These are phyloP conservation scores for Spilogale gracilis DNA, from an alignment of 2,113 vertebrate genomes.

Conservation along the genomic window DNA sequence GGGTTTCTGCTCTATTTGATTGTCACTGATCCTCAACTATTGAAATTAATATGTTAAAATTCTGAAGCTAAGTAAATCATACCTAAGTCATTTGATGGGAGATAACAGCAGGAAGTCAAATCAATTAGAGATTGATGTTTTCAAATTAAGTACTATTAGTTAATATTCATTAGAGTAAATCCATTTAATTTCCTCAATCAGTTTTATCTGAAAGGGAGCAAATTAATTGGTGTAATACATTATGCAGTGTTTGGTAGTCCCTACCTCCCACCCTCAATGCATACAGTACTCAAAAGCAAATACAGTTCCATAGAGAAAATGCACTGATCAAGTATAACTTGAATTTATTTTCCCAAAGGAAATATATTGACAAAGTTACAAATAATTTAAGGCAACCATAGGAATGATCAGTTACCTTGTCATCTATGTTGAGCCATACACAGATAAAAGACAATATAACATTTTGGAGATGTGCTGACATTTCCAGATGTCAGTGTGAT, in stretches of 20 bases:
- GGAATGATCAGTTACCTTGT: not conserved
- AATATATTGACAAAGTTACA: conserved; percentile 27
- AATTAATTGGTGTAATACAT: conserved; percentile 56
- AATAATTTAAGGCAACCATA: not conserved
- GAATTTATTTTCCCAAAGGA: conserved; percentile 39
- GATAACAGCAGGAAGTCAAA: conserved; percentile 56
- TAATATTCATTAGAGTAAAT: conserved; percentile 68
- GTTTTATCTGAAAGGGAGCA: conserved; percentile 20
- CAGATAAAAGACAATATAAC: not conserved
- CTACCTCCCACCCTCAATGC: not conserved
- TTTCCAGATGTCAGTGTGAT: not conserved
- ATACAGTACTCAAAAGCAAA: not conserved
- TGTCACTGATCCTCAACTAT: conserved; percentile 26
- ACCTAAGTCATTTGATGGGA: not conserved
- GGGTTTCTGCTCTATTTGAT: not conserved
- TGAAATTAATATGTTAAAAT: conserved; percentile 59
- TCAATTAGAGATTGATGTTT: conserved; percentile 66
- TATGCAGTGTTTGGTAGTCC: not conserved
- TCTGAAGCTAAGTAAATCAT: conserved; percentile 50
- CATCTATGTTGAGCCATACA: not conserved
- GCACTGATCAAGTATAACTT: not conserved
- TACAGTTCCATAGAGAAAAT: not conserved
- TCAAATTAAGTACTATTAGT: conserved; percentile 49
- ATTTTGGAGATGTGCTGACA: not conserved
- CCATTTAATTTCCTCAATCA: conserved; percentile 58